Evolutionary conservation across 2,797 vertebrate species (phyloP).

Genomic region (Pogoniulus pusillus): DNA sequence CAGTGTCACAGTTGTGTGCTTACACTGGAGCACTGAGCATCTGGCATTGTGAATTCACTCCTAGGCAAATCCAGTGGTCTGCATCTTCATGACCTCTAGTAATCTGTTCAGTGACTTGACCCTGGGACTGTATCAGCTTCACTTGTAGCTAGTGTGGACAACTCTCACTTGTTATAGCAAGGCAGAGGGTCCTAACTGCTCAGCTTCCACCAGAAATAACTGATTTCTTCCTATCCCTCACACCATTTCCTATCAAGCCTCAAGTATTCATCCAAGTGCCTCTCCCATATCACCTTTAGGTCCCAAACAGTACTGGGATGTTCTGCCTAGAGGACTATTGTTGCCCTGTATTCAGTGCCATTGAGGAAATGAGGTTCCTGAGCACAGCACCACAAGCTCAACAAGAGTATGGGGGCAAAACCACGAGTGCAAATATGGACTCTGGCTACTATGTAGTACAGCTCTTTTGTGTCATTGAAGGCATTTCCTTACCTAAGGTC

Average conservation of each 20-base stretch:
- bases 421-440: not conserved
- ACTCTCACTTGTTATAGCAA: not conserved
- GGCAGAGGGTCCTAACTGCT: not conserved
- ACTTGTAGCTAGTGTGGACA: not conserved
- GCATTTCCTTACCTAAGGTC: not conserved
- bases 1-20: fast-evolving
- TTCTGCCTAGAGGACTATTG: not conserved
- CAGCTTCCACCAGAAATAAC: not conserved
- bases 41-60: not conserved
- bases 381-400: not conserved
- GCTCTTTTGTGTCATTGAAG: not conserved
- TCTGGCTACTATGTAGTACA: not conserved
- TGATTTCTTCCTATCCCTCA: not conserved
- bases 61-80: not conserved
- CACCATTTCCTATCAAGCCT: not conserved
- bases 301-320: not conserved
- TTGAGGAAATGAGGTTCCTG: not conserved
- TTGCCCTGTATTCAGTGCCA: not conserved
- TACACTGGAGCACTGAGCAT: not conserved
- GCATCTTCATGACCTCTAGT: not conserved
- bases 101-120: not conserved
- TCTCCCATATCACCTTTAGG: not conserved
- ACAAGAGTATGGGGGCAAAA: not conserved
- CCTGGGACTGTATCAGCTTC: not conserved
- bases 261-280: not conserved